Conservation (phyloP, 2,888 invertebrate species). For the Pasiphila rectangulata region DNA sequence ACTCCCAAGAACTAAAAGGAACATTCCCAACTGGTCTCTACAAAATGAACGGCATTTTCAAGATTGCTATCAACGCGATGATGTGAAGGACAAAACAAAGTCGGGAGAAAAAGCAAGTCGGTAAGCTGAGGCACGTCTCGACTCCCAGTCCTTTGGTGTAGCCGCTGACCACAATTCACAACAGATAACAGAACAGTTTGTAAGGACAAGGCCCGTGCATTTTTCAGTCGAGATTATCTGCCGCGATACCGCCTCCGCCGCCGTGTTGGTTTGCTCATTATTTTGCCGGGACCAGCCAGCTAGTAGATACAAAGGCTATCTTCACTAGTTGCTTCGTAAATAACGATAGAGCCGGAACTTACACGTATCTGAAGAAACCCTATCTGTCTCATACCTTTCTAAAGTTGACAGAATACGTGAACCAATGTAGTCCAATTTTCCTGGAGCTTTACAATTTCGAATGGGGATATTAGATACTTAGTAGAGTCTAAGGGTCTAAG, state of each 20-base stretch:
- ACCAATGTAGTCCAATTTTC: no score
- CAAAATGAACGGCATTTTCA: slow-evolving; percentile 2
- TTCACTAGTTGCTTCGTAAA: background rate
- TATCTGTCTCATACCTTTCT: no score
- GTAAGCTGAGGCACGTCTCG: slow-evolving; percentile 2
- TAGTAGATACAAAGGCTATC: background rate
- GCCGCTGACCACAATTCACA: slow-evolving; percentile 23
- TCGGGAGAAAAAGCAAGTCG: slow-evolving; percentile 16
- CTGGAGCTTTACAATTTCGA: no score
- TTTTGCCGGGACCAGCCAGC: slow-evolving; percentile 6
- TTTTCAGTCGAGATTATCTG: slow-evolving; percentile 30
- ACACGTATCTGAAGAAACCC: no score
- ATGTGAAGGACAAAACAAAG: slow-evolving; percentile 10
- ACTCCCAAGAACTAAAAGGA: background rate
- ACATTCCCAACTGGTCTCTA: background rate
- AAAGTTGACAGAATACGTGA: no score
- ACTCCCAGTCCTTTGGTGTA: slow-evolving; percentile 29
- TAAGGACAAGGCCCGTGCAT: slow-evolving; percentile 17
- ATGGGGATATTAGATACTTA: no score
- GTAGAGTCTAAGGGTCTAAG: no score
- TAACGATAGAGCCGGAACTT: background rate
- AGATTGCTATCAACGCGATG: slow-evolving; percentile 14
- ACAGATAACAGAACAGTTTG: slow-evolving; percentile 6
- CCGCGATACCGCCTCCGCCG: slow-evolving; percentile 6
- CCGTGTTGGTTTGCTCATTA: slow-evolving; percentile 14